These are phyloP conservation scores for Cricetomys ansorgei DNA, from an alignment of 2,113 vertebrate genomes.

Conservation along the genomic window DNA sequence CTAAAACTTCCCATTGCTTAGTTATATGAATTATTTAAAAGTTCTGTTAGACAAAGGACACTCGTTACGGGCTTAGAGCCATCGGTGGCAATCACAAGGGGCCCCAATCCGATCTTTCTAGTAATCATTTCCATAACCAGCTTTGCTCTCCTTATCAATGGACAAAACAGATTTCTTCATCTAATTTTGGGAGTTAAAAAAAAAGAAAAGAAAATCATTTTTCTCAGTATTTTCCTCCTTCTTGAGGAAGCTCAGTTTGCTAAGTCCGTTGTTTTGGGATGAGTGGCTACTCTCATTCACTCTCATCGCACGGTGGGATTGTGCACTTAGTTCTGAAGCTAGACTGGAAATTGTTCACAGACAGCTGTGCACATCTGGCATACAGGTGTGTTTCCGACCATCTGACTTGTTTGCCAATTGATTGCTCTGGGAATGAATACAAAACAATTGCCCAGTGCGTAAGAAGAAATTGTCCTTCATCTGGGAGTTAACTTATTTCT, in stretches of 20 bases:
- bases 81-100: not conserved
- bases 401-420: constrained; percentile 15
- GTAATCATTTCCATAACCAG: not conserved
- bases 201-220: not conserved
- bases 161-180: constrained; percentile 19
- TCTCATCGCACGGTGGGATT: constrained; percentile 5
- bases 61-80: not conserved
- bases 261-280: constrained; percentile 24
- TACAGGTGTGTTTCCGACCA: constrained; percentile 49
- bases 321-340: constrained; percentile 48
- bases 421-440: constrained; percentile 35
- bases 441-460: constrained; percentile 28
- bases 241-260: constrained; percentile 13
- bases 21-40: constrained; percentile 41
- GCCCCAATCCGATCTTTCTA: not conserved
- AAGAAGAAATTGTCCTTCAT: not conserved
- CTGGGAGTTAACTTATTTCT: not conserved
- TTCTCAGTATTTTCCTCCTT: not conserved
- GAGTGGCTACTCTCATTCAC: not conserved
- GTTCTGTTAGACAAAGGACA: not conserved
- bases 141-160: constrained; percentile 15
- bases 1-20: not conserved
- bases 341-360: constrained; percentile 47
- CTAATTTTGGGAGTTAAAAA: not conserved
- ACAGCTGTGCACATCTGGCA: constrained; percentile 73